Evolutionary conservation across 2,113 vertebrate species (phyloP).

Genomic region (Tupaia chinensis): DNA sequence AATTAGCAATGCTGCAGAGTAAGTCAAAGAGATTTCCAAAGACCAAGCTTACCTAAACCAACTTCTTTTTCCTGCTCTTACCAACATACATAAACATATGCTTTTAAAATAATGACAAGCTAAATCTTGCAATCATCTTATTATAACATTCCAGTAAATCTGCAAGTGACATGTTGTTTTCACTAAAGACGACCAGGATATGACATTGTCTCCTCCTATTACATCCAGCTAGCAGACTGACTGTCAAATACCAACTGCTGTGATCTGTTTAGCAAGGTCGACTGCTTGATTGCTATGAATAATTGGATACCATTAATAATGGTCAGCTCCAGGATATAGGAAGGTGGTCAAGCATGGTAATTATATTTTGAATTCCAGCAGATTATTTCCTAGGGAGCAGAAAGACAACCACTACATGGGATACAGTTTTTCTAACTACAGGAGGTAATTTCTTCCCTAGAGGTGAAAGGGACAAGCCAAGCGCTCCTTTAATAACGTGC

Average conservation of each 20-base stretch:
- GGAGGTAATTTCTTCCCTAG: constrained; percentile 55
- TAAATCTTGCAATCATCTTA: constrained; percentile 67
- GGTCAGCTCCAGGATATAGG: constrained; percentile 65
- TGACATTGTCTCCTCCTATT: constrained; percentile 67
- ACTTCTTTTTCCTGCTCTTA: background rate
- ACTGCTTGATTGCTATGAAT: constrained; percentile 71
- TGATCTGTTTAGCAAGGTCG: constrained; percentile 68
- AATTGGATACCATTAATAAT: constrained; percentile 78
- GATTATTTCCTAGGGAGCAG: constrained; percentile 69
- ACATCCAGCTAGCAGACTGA: background rate
- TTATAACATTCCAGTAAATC: constrained; percentile 41
- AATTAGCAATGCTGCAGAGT: background rate
- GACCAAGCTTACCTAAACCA: background rate
- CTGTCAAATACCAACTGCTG: constrained; percentile 60
- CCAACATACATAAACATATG: constrained; percentile 21
- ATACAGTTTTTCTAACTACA: constrained; percentile 40
- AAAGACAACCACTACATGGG: constrained; percentile 18
- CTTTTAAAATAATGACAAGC: constrained; percentile 65
- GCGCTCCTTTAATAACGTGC: background rate
- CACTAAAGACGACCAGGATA: background rate
- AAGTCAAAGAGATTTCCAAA: constrained; percentile 17
- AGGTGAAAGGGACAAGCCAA: constrained; percentile 49
- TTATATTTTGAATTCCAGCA: constrained; percentile 73
- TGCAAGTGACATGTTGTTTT: constrained; percentile 64
- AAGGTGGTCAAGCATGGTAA: constrained; percentile 66